Evolutionary conservation across 2,888 invertebrate species (phyloP), one percentile per base, ranked within the genome.

Genomic region (Scrobipalpa atriplicella): DNA sequence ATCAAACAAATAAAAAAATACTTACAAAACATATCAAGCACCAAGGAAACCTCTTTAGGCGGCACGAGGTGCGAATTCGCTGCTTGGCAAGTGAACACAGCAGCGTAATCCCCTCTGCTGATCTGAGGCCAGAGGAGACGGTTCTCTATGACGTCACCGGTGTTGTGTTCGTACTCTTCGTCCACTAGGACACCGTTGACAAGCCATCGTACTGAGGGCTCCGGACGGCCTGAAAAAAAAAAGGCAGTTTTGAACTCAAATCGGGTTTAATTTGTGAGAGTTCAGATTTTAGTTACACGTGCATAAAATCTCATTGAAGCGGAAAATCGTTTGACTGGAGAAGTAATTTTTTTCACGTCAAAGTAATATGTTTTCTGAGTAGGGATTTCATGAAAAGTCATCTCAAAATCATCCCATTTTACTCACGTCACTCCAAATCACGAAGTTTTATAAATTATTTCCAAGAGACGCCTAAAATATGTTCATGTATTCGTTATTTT

Each of bases 41-140:
- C 94, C 64, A 97, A 94, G 38, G 96, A 95, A 16, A 96, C 94
- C 84, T 96, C 96, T 84, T 95, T 95, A 10, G 97, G 96, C 77
- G 96, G 96, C 65, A 96, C 96, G 66, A 97, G 94, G 78, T 95
- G 95, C 66, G 97, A 97, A 91, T 98, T 98, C 80, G 95, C 93
- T 29, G 98, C 97, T 85, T 97, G 96, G 83, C 98, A 98, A 67
- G 97, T 97, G 92, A 97, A 97, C 73, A 97, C 95, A 19, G 97
- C 95, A 75, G 97, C 96, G 78, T 97, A 94, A 92, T 97, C 96
- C 36, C 95, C 95, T 67, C 98, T 94, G 67, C 95, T 94, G 72
- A 97, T 94, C 61, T 95, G 94, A 62, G 95, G 95, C 95, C 97
- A 95, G 65, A 95, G 93, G 73, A 96, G 94, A 77, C 96, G 94